A percentile compares a stretch with the other conserved stretches of the same genome.
Conservation (phyloP, 2,888 invertebrate genomes). For the Silvanus unidentatus region DNA sequence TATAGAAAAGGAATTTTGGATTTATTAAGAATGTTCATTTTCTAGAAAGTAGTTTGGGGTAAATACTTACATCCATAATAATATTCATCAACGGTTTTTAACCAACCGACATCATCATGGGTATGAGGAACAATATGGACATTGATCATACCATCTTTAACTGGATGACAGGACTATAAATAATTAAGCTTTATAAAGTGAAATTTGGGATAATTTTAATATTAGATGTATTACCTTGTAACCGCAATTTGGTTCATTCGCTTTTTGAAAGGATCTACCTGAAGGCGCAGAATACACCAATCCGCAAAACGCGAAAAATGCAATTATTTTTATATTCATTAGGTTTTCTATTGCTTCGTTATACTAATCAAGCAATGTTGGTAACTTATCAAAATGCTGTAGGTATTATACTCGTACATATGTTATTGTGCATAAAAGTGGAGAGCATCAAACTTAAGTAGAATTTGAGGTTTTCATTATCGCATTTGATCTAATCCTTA, state of each 20-base stretch:
- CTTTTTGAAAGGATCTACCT: conserved; percentile 2
- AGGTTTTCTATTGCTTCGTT: no score
- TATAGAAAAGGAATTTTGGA: no score
- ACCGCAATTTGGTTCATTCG: conserved; percentile 14
- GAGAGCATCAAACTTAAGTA: no score
- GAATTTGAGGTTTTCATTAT: no score
- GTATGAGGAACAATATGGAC: conserved; percentile 83
- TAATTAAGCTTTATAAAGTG: not conserved
- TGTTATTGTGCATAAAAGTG: no score
- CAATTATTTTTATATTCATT: no score
- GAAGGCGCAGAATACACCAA: no score
- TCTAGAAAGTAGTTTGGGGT: not conserved
- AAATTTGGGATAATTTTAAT: not conserved
- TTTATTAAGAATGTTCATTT: conserved; percentile 21
- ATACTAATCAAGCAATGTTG: no score
- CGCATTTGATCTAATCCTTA: no score
- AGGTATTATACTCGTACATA: no score
- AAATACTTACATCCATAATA: conserved; percentile 69
- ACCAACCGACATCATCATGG: conserved; percentile 93
- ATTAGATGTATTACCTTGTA: conserved; percentile 17
- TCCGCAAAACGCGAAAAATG: no score
- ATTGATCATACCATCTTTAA: conserved; percentile 61
- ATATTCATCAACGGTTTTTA: conserved; percentile 91
- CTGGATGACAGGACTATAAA: conserved; percentile 57
- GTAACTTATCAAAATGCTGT: no score